These are phyloP conservation scores for Phyllostomus hastatus DNA, from an alignment of 2,113 vertebrate species.

Conservation along the genomic window DNA sequence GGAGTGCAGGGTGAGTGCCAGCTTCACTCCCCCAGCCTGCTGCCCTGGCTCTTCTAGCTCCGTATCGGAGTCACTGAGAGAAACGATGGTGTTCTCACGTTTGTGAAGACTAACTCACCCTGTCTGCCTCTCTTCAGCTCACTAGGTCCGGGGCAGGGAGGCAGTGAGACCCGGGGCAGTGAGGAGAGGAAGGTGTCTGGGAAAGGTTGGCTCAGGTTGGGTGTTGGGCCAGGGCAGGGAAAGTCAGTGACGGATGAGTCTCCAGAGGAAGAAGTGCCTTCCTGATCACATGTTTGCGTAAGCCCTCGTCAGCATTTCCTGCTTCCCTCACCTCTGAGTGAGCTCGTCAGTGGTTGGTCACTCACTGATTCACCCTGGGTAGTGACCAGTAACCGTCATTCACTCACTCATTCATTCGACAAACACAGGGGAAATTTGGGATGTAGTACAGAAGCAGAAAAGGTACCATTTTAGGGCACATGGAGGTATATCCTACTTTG, in stretches of 20 bases:
- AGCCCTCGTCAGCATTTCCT: not conserved
- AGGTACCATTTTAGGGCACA: not conserved
- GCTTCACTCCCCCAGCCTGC: not conserved
- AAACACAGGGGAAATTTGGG: not conserved
- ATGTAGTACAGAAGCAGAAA: not conserved
- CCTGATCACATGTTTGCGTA: not conserved
- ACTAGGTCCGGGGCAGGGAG: not conserved
- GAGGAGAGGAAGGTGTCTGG: not conserved
- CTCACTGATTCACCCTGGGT: not conserved
- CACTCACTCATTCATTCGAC: not conserved
- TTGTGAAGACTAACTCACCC: not conserved
- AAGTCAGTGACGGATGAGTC: constrained; percentile 6
- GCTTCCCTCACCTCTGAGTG: not conserved
- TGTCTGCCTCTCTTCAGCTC: not conserved
- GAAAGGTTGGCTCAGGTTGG: not conserved
- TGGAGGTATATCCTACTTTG: not conserved
- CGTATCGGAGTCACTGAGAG: not conserved
- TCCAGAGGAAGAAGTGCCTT: not conserved
- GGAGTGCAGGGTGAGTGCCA: not conserved
- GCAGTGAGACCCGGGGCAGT: not conserved
- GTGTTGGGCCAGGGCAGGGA: not conserved
- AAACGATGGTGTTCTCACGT: not conserved
- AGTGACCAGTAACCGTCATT: not conserved
- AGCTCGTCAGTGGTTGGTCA: not conserved
- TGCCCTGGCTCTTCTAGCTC: not conserved